These are phyloP conservation scores for Drosophila arizonae DNA, from an alignment of 1,140 invertebrate genomes.

Conservation along the genomic window DNA sequence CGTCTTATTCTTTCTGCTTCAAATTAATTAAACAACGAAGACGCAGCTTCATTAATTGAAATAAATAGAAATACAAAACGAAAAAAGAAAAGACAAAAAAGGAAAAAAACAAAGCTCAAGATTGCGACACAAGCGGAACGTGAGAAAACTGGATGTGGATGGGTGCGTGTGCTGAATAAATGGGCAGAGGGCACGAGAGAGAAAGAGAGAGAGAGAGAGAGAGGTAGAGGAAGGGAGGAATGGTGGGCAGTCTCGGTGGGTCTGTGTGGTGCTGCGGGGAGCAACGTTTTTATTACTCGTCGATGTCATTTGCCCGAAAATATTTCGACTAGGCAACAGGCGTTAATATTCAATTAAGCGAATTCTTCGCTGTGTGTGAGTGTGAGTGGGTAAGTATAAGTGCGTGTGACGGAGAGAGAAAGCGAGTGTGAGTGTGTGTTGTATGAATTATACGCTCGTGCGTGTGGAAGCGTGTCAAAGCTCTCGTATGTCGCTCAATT, in stretches of 20 bases:
- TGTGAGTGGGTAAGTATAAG: not conserved
- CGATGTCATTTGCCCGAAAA: conserved; percentile 38
- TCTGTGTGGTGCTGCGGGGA: too few species aligned
- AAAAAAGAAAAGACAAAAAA: not conserved
- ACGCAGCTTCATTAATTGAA: conserved; percentile 52
- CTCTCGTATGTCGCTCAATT: conserved; percentile 45
- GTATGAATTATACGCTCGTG: conserved; percentile 30
- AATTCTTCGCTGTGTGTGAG: conserved; percentile 23
- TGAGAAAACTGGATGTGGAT: conserved; percentile 22
- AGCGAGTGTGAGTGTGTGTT: not conserved
- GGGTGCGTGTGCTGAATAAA: not conserved
- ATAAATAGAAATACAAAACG: conserved; percentile 37
- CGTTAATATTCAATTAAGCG: conserved; percentile 53
- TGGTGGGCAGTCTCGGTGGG: too few species aligned
- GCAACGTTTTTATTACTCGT: conserved; percentile 20
- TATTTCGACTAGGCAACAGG: conserved; percentile 41
- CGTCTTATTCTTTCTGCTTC: not conserved
- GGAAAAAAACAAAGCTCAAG: conserved; percentile 2
- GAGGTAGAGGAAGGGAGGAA: too few species aligned
- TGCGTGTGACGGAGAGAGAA: too few species aligned
- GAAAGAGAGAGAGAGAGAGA: too few species aligned
- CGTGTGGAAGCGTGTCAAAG: conserved; percentile 36
- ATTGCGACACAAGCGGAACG: conserved; percentile 15
- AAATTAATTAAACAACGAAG: conserved; percentile 43
- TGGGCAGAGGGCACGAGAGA: not conserved